phyloP scores from a whole-genome alignment of 2,797 vertebrate genomes.

The Merluccius polli region DNA sequence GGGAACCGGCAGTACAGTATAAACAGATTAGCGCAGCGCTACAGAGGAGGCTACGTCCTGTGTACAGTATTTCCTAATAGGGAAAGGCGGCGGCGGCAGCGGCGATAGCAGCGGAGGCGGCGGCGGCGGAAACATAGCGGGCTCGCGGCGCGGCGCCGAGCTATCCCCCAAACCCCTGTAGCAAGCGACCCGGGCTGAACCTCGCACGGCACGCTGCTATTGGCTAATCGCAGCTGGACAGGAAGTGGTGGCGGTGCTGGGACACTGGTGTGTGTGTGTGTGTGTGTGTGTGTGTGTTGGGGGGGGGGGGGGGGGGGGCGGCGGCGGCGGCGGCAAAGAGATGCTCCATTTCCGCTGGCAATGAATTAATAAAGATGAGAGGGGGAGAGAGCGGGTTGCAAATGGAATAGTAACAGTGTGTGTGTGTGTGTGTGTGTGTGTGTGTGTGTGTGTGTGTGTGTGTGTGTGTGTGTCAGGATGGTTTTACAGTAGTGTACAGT shows the following conservation, averaged over 20 bases:
- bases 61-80: conserved; percentile 51
- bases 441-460: conserved; percentile 19
- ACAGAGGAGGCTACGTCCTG: conserved; percentile 31
- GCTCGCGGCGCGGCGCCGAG: not conserved
- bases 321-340: conserved; percentile 19
- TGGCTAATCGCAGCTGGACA: conserved; percentile 56
- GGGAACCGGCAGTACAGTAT: conserved; percentile 38
- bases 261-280: not conserved
- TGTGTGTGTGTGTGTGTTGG: not conserved
- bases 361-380: conserved; percentile 51
- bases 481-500: conserved; percentile 46
- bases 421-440: conserved; percentile 22
- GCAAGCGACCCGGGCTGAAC: conserved; percentile 59
- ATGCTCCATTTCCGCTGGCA: conserved; percentile 51
- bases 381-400: conserved; percentile 30
- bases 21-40: conserved; percentile 58
- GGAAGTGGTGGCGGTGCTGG: conserved; percentile 44
- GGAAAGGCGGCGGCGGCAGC: conserved; percentile 41
- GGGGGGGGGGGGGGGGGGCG: not conserved
- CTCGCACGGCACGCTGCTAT: conserved; percentile 43
- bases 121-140: conserved; percentile 18
- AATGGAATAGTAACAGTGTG: conserved; percentile 51
- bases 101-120: conserved; percentile 33
- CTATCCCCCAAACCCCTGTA: conserved; percentile 32
- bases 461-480: conserved; percentile 49